Conservation (phyloP, 2,797 vertebrate genomes). For the Cuculus canorus region DNA sequence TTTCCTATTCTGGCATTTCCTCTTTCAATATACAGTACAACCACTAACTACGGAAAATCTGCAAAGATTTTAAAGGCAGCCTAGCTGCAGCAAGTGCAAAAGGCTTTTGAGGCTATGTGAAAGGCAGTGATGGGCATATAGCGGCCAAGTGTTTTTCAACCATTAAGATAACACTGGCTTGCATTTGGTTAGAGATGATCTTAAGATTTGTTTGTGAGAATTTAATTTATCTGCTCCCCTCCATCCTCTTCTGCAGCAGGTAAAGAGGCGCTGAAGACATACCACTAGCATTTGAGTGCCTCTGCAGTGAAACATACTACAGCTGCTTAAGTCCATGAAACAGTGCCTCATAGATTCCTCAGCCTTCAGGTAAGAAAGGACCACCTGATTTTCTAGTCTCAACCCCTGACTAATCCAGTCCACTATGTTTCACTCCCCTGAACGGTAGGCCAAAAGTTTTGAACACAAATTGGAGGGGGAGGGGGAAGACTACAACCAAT, state of each 20-base stretch:
- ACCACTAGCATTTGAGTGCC: rapidly evolving
- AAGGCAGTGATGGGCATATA: not conserved
- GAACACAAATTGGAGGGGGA: not conserved
- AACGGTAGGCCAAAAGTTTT: not conserved
- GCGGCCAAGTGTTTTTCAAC: not conserved
- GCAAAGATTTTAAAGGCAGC: not conserved
- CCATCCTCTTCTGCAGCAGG: not conserved
- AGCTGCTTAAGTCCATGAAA: not conserved
- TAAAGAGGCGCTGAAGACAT: not conserved
- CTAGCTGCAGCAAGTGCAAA: not conserved
- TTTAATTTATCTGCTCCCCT: not conserved
- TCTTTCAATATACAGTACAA: not conserved
- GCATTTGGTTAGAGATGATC: not conserved
- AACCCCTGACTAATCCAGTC: not conserved
- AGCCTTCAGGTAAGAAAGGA: not conserved
- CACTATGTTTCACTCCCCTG: not conserved
- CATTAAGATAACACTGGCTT: not conserved
- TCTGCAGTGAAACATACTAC: not conserved
- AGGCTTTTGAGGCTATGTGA: not conserved
- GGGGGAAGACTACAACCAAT: not conserved
- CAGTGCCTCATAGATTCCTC: not conserved
- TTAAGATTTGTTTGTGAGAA: not conserved
- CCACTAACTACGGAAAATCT: not conserved
- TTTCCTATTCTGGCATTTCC: not conserved
- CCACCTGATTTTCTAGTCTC: not conserved